Evolutionary conservation across 1,140 invertebrate genomes (phyloP), one percentile per base, ranked within the genome.

Genomic region (Physella acuta): DNA sequence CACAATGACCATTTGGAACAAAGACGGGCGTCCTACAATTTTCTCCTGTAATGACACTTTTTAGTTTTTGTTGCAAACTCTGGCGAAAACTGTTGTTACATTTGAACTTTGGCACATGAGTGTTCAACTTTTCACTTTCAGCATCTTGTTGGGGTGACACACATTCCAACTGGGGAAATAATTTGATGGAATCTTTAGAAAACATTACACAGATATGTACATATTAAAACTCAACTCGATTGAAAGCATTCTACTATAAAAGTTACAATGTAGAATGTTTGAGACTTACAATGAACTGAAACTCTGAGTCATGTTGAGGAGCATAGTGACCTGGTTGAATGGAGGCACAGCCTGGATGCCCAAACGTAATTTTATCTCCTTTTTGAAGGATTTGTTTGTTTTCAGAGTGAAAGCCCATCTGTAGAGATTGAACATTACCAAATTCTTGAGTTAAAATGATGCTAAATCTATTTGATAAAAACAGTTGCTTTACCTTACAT

Each of bases 271-370:
- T 26, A 56, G 26, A 26, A 11, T 26, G n/a, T n/a, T n/a, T n/a
- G n/a, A n/a, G n/a, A 66, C 66, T 68, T 55, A 68, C 66, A 44
- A 68, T 59, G 30, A 68, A 68, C 56, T 59, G 53, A 55, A 68
- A 68, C 56, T 68, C 66, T n/a, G 66, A 68, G 20, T 60, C 30
- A 30, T 28, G 24, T 33, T 68, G 66, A 1, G 66, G 66, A 16
- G 66, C 66, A 16, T 4, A 60, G 20, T 33, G 37, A 5, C 66
- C 66, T 49, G 39, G 20, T n/a, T 68, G 30, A 26, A 68, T 68
- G n/a, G 66, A 68, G 0, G 55, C 55, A 60, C 66, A 68, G 1
- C 56, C 56, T 28, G 56, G 55, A 56, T 68, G 66, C 4, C 66
- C 66, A 52, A 68, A 68, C 2, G 66, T 60, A 16, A 68, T 36